Base-by-base conservation (phyloP, 2,797 vertebrate genomes). In the Lithobates pipiens region DNA sequence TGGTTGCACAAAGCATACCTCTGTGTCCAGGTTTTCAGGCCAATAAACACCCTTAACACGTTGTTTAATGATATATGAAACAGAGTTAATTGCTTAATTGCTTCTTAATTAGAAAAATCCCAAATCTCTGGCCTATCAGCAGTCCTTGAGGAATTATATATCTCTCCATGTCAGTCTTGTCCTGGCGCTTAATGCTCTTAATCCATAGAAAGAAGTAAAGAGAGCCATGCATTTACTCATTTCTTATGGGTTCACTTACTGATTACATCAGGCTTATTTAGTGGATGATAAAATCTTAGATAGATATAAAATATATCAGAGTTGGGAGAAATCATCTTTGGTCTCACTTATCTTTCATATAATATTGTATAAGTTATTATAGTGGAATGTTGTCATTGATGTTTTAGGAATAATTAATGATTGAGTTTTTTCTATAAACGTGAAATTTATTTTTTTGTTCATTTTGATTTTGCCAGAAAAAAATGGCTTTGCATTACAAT, bases 51-150 rank as follows among this genome's bases (percentile, higher is more conserved):
- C 80, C 70, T 23, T 57, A 44, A 39, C 80, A 82, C 39, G 70
- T 16, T 82, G 80, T 27, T 63, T 82, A 82, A 82, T 74, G 70
- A 82, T 42, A 82, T 39, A 82, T 82, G 54, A 82, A 82, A 74
- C 70, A 63, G 42, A 42, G 70, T 39, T 82, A 82, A 82, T 82
- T 72, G 70, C 32, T 71, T 82, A 82, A 82, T 82, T 82, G 80
- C 80, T 74, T 42, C 34, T 54, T 73, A 82, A 82, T 82, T 63
- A 73, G 80, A 65, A 82, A 82, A 82, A 36, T 74, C 70, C 80
- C 80, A 63, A 74, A 65, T 82, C 70, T 25, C 70, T 29, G n/a
- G 34, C 39, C 80, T 82, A 74, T 82, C 70, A 73, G 80, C 50
- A 57, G 50, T 36, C 80, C 70, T 61, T 46, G 23, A 82, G 80